Conservation (phyloP, 2,797 vertebrate genomes). For the Myotis findleyi region DNA sequence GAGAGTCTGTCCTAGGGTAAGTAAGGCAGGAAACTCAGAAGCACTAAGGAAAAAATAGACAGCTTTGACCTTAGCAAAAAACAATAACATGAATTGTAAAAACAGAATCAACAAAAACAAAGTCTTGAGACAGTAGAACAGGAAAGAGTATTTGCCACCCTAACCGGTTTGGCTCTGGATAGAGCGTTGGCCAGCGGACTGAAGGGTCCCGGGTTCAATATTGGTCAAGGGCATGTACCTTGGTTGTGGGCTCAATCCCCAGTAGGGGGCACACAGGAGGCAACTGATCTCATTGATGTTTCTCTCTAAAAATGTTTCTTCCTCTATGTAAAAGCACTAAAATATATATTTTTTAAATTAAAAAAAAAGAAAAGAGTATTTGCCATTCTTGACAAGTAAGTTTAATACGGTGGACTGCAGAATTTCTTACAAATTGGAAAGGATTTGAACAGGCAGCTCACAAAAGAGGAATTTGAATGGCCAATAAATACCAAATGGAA, state of each 20-base stretch:
- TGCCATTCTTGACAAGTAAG: neutral
- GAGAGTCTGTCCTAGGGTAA: neutral
- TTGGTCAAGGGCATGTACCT: no score
- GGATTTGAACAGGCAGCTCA: neutral
- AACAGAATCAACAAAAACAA: neutral
- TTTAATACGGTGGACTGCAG: neutral
- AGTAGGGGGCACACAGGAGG: no score
- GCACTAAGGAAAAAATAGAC: neutral
- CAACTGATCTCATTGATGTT: no score
- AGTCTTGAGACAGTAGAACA: neutral
- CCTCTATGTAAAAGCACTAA: no score
- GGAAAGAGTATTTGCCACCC: neutral
- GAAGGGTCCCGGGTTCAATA: no score
- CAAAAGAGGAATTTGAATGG: neutral
- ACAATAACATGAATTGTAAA: neutral
- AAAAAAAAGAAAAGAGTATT: neutral
- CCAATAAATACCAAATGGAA: neutral
- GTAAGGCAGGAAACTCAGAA: constrained; percentile 27
- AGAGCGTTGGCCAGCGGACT: no score
- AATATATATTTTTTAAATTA: no score
- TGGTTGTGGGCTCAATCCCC: no score
- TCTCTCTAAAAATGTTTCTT: no score
- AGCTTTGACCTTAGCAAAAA: constrained; percentile 19
- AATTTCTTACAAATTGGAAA: constrained; percentile 1
- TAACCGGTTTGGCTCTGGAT: no score